phyloP scores from a whole-genome alignment of 2,797 vertebrate species.

The Mallotus villosus region DNA sequence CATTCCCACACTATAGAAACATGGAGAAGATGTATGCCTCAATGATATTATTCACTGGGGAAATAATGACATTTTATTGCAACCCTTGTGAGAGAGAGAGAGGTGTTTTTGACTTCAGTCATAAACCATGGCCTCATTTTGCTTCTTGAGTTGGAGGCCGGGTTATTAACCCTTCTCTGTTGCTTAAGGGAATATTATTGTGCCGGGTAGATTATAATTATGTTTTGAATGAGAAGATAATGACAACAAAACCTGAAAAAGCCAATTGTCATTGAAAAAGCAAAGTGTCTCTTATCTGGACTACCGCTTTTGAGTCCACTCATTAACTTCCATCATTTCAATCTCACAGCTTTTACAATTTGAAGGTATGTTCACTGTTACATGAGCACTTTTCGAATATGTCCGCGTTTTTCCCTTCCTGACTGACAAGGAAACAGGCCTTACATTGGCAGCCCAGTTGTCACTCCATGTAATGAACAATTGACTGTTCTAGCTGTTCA shows the following conservation, averaged over 20 bases:
- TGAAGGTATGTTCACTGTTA: too few species aligned
- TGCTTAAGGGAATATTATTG: not conserved
- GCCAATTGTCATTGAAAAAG: not conserved
- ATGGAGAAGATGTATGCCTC: not conserved
- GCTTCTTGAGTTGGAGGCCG: not conserved
- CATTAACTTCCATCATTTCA: too few species aligned
- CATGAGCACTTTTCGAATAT: too few species aligned
- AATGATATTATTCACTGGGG: constrained; percentile 8
- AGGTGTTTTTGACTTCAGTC: not conserved
- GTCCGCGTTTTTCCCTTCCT: too few species aligned
- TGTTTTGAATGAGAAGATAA: not conserved
- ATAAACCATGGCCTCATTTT: not conserved
- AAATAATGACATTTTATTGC: constrained; percentile 15
- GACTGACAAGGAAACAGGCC: too few species aligned
- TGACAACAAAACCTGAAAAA: not conserved
- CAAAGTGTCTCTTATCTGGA: too few species aligned
- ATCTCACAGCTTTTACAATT: too few species aligned
- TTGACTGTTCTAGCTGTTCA: too few species aligned
- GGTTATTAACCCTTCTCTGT: not conserved
- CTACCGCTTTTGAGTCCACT: too few species aligned
- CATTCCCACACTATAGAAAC: not conserved
- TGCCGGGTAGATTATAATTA: not conserved
- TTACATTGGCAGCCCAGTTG: too few species aligned
- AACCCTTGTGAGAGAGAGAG: not conserved
- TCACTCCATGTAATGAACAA: too few species aligned